Conservation (phyloP, 2,797 vertebrate species). For the Calcarius lapponicus region DNA sequence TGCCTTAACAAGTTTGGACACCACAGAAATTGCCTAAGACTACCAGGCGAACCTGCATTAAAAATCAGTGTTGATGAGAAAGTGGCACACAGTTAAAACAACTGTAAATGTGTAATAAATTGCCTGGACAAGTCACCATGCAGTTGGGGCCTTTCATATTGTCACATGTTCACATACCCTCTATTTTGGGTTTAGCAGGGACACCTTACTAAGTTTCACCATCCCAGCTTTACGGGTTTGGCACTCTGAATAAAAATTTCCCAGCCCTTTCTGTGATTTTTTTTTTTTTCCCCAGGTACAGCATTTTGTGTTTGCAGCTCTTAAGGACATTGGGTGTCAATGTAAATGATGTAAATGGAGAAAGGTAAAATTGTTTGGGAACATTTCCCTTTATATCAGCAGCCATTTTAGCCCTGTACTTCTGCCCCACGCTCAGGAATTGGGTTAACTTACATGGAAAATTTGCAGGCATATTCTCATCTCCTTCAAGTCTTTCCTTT, state of each 20-base stretch:
- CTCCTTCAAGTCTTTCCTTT: background rate
- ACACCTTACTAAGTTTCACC: background rate
- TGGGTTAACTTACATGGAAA: background rate
- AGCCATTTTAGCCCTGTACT: background rate
- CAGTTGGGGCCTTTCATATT: background rate
- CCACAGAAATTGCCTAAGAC: background rate
- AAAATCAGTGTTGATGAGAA: background rate
- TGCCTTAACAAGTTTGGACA: background rate
- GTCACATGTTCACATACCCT: background rate
- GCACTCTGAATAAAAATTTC: background rate
- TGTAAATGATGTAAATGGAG: background rate
- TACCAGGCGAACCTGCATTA: background rate
- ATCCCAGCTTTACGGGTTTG: background rate
- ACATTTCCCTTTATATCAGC: background rate
- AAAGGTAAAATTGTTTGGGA: background rate
- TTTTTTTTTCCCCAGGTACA: background rate
- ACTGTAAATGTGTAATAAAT: background rate
- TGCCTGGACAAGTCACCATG: background rate
- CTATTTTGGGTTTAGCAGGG: background rate
- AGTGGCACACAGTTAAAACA: background rate
- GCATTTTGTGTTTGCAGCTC: background rate
- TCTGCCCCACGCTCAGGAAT: background rate
- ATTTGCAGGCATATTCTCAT: background rate
- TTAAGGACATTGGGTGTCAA: background rate
- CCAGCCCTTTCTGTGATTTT: background rate